Percentiles rank a stretch among this genome's conserved stretches.
These are phyloP conservation scores for Calycopis cecrops DNA, from an alignment of 1,140 invertebrate species.

Conservation along the genomic window DNA sequence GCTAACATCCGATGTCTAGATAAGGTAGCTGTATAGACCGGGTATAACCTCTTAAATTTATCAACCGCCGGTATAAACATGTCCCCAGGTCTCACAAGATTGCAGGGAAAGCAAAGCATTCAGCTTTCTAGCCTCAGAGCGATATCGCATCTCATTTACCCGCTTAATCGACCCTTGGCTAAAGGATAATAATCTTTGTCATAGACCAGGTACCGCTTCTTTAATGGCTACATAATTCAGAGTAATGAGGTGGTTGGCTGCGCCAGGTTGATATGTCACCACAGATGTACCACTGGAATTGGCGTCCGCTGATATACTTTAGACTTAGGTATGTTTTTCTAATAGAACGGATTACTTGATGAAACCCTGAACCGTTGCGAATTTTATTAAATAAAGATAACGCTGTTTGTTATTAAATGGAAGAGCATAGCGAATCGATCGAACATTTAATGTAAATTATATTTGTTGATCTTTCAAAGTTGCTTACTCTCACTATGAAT, in stretches of 20 bases:
- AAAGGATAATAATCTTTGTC: slow-evolving; percentile 31
- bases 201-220: slow-evolving; percentile 16
- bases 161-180: slow-evolving; percentile 27
- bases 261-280: too few relatives aligned
- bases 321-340: too few relatives aligned
- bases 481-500: too few relatives aligned
- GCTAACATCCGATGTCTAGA: slow-evolving; percentile 15
- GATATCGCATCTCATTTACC: slow-evolving; percentile 39
- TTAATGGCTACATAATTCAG: slow-evolving; percentile 27
- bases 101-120: slow-evolving; percentile 24
- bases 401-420: too few relatives aligned
- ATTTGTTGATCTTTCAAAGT: too few relatives aligned
- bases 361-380: too few relatives aligned
- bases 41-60: slow-evolving; percentile 25
- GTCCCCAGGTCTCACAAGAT: slow-evolving; percentile 23
- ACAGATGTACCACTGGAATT: too few relatives aligned
- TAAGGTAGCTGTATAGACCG: slow-evolving; percentile 7
- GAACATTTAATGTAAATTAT: too few relatives aligned
- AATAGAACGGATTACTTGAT: too few relatives aligned
- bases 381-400: too few relatives aligned
- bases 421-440: too few relatives aligned
- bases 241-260: slow-evolving; percentile 1
- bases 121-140: slow-evolving; percentile 26
- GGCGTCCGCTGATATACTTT: too few relatives aligned
- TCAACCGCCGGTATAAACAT: slow-evolving; percentile 23